These are phyloP conservation scores for Tenthredo mesomela DNA, from an alignment of 2,888 invertebrate genomes.

Conservation along the genomic window DNA sequence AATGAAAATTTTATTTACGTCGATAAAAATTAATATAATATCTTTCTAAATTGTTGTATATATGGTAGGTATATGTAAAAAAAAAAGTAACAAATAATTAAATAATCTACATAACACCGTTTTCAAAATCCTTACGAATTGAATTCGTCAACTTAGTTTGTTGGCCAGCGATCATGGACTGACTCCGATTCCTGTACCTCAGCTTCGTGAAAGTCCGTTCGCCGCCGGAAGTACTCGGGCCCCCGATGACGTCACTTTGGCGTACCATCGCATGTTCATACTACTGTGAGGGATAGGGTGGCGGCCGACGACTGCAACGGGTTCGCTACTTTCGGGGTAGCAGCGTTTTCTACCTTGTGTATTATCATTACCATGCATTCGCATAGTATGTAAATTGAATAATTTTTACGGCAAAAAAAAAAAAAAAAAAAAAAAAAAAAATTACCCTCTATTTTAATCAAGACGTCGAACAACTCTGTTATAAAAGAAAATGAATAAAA, in stretches of 20 bases:
- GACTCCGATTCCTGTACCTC: slow-evolving; percentile 52
- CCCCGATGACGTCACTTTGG: slow-evolving; percentile 72
- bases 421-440: too few species aligned
- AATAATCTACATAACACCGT: not conserved
- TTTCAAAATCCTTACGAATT: slow-evolving; percentile 28
- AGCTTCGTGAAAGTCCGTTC: slow-evolving; percentile 66
- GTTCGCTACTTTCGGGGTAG: slow-evolving; percentile 41
- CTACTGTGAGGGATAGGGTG: slow-evolving; percentile 71
- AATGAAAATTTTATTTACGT: not conserved
- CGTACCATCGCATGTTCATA: slow-evolving; percentile 76
- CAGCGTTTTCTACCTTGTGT: not conserved
- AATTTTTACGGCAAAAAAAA: not conserved
- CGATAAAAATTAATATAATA: not conserved
- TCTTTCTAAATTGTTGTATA: not conserved
- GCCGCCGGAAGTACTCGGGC: slow-evolving; percentile 65
- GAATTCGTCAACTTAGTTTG: slow-evolving; percentile 50
- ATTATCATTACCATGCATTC: not conserved
- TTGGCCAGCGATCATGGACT: slow-evolving; percentile 47
- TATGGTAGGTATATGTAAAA: not conserved
- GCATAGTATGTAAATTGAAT: not conserved
- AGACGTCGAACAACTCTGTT: not conserved
- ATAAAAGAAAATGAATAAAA: not conserved
- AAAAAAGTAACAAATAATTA: not conserved
- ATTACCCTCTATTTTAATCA: not conserved
- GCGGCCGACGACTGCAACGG: slow-evolving; percentile 57